Evolutionary conservation across 2,797 vertebrate genomes (phyloP), one percentile per base, ranked within the genome.

Genomic region (Ctenopoma multispine): DNA sequence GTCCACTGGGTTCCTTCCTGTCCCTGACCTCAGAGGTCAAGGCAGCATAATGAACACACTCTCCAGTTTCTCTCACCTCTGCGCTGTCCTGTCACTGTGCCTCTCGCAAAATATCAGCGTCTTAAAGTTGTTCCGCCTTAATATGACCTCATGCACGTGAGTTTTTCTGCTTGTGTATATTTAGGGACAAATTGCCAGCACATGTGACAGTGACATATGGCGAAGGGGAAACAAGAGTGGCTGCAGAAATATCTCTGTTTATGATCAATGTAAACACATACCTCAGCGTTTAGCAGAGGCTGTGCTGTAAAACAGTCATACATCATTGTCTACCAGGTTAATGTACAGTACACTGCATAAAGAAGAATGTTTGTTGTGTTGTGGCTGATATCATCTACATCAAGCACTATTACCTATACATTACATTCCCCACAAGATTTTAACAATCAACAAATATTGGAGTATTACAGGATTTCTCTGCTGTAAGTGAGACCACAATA

Each of bases 1-100:
- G 86, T 92, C 77, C 64, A 24, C 72, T 49, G 27, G 69, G 70
- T 83, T 88, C 80, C 84, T 90, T 92, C 89, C 89, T 90, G 86
- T 79, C 69, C 69, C 63, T 90, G 86, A 92, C 87, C 90, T 69
- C 61, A 4, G 38, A 69, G 87, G 91, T 93, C 88, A 90, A 10
- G 47, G 59, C 79, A 75, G 82, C 63, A 84, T 89, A 89, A 90
- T 77, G 85, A 90, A 69, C 27, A 2, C 4, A 7, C 72, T 77
- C 86, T 88, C 81, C 23, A 41, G 76, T 84, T 85, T 72, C 89
- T 49, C 54, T 9, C 47, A 12, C 61, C 50, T 70, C 72, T 23
- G 46, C n/a, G 23, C 34, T 62, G 71, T 46, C 56, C 73, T 64
- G 67, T 71, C 76, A 47, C 66, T 41, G 60, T 11, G 57, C 62